Base-by-base conservation (phyloP, 2,113 vertebrate species). In the Aplodontia rufa region DNA sequence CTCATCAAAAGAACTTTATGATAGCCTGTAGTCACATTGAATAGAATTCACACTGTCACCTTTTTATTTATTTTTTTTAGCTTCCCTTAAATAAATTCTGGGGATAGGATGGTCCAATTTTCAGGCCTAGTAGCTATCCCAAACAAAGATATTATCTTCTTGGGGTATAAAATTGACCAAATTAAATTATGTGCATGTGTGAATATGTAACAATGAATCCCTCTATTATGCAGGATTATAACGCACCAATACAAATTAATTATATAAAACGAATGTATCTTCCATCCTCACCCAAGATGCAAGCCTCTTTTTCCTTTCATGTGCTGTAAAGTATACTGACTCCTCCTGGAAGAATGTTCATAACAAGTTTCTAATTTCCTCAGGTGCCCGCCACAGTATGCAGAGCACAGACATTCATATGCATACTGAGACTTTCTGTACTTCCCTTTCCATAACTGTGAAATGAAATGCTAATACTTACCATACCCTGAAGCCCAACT, bases 401-500 rank as follows among this genome's bases (percentile, higher is more conserved):
- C 49, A 78, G 12, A 78, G 58, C 42, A 81, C 42, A 81, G 58
- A 75, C 47, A 42, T 76, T 66, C 14, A 32, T 26, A 30, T n/a
- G 64, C 76, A 62, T 3, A 79, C 13, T 3, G 10, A 78, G 74
- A 58, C 26, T 35, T 45, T 60, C 68, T 55, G n/a, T 12, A 78
- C 40, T 93, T 90, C 75, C 68, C 35, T 42, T 53, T 87, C 75
- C 55, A 5, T 53, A 74, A 72, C 69, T 83, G 68, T 66, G 75
- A 81, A 89, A 92, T 79, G 68, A 62, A 71, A 82, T 42, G 75
- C 53, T 78, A 92, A 89, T 81, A 86, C 35, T 45, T 53, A 16
- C 9, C 68, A 32, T 40, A 82, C 42, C 75, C 75, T 12, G 40
- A 53, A 94, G 89, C 69, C 80, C 76, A 69, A 30, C 37, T 94